Percentiles rank a stretch among this genome's conserved stretches.
phyloP scores from a whole-genome alignment of 2,888 invertebrate species.

The Lasioglossum oenotherae region DNA sequence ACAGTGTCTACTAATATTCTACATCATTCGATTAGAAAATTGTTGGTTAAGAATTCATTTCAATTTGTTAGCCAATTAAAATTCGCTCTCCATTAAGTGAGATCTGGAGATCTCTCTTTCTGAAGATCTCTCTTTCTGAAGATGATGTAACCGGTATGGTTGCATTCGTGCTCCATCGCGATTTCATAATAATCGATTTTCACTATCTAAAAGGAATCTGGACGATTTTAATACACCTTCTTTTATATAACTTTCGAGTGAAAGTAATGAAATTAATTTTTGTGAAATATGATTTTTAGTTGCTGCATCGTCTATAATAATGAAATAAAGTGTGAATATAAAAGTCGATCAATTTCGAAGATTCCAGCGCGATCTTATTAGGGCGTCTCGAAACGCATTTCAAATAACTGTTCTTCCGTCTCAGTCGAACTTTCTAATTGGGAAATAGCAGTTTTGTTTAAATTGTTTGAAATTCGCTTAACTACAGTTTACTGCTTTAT shows the following conservation, averaged over 20 bases:
- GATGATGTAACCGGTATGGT: neutral
- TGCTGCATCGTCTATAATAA: neutral
- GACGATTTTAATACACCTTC: neutral
- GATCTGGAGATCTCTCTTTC: neutral
- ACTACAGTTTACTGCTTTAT: neutral
- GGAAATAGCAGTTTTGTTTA: neutral
- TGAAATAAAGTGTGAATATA: neutral
- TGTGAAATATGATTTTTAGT: neutral
- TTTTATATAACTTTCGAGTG: neutral
- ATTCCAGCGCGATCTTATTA: neutral
- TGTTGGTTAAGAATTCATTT: neutral
- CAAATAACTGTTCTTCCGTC: neutral
- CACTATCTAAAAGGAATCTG: neutral
- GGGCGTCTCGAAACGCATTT: neutral
- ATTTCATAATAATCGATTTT: neutral
- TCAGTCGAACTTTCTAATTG: neutral
- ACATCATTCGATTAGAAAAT: neutral
- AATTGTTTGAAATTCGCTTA: neutral
- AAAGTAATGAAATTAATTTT: neutral
- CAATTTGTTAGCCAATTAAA: neutral
- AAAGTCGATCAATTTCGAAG: neutral
- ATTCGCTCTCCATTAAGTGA: neutral
- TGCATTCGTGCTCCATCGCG: neutral
- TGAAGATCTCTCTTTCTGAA: neutral
- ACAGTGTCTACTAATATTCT: neutral